A percentile compares a stretch with the other conserved stretches of the same genome.
These are phyloP conservation scores for Eupithecia subumbrata DNA, from an alignment of 2,888 invertebrate species.

Conservation along the genomic window DNA sequence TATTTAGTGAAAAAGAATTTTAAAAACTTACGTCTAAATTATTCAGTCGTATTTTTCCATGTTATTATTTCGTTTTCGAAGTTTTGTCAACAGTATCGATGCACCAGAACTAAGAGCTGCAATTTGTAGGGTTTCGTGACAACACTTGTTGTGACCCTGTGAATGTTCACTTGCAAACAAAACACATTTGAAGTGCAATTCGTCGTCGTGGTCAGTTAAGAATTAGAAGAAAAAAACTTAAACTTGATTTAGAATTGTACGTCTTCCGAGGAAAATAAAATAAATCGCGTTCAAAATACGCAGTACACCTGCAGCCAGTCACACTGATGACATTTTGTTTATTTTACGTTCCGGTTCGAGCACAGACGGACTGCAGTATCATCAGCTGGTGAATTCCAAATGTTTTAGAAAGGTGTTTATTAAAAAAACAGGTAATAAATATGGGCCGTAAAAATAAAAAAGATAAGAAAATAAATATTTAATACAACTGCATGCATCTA, in stretches of 20 bases:
- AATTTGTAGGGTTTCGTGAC: conserved; percentile 33
- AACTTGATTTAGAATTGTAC: background rate
- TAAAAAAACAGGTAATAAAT: background rate
- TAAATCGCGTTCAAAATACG: conserved; percentile 67
- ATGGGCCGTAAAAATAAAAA: background rate
- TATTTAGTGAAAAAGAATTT: conserved; percentile 10
- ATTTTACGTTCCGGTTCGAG: conserved; percentile 4
- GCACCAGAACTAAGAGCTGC: conserved; percentile 16
- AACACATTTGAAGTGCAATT: background rate
- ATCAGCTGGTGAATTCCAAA: background rate
- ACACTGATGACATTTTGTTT: conserved; percentile 58
- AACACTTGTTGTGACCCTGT: conserved; percentile 42
- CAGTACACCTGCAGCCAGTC: conserved; percentile 57
- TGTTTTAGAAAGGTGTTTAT: too few species aligned
- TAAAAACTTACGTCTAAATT: conserved; percentile 68
- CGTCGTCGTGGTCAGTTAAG: background rate
- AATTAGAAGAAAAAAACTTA: background rate
- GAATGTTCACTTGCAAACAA: background rate
- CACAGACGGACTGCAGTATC: background rate
- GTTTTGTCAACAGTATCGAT: conserved; percentile 13
- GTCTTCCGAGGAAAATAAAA: conserved; percentile 41
- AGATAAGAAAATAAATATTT: background rate
- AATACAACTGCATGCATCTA: background rate
- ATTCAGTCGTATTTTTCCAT: conserved; percentile 31
- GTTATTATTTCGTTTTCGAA: conserved; percentile 26